Percentiles rank a stretch among this genome's conserved stretches.
phyloP scores from a whole-genome alignment of 2,888 invertebrate species.

The Plutella xylostella region DNA sequence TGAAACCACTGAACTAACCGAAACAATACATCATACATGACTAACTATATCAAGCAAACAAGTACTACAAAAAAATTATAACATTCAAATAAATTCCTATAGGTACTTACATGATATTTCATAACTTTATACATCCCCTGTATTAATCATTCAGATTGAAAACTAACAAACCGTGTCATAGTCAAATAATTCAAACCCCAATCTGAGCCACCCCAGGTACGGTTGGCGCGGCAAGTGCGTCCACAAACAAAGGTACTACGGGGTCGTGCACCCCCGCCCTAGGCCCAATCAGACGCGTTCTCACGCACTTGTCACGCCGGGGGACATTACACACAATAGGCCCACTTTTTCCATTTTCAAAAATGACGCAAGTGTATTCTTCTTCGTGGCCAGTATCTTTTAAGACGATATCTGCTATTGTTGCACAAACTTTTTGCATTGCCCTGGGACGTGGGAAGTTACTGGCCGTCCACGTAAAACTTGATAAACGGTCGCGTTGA shows the following conservation, averaged over 20 bases:
- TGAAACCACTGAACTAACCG: too few relatives aligned
- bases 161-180: neutral
- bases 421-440: neutral
- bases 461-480: too few relatives aligned
- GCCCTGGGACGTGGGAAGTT: conserved; percentile 1
- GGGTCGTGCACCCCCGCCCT: conserved; percentile 23
- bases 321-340: conserved; percentile 24
- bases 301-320: conserved; percentile 55
- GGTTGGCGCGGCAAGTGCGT: conserved; percentile 38
- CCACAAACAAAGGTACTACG: conserved; percentile 34
- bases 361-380: conserved; percentile 41
- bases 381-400: conserved; percentile 18
- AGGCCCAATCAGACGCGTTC: conserved; percentile 18
- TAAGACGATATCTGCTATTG: neutral
- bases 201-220: conserved; percentile 18
- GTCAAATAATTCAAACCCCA: conserved; percentile 9
- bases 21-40: too few relatives aligned
- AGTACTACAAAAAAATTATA: too few relatives aligned
- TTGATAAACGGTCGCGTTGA: too few relatives aligned
- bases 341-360: conserved; percentile 30
- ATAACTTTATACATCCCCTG: too few relatives aligned
- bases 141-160: too few relatives aligned
- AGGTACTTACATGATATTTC: too few relatives aligned
- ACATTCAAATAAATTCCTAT: too few relatives aligned
- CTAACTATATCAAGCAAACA: too few relatives aligned